These are phyloP conservation scores for Molanna angustata DNA, from an alignment of 2,888 invertebrate species.

Conservation along the genomic window DNA sequence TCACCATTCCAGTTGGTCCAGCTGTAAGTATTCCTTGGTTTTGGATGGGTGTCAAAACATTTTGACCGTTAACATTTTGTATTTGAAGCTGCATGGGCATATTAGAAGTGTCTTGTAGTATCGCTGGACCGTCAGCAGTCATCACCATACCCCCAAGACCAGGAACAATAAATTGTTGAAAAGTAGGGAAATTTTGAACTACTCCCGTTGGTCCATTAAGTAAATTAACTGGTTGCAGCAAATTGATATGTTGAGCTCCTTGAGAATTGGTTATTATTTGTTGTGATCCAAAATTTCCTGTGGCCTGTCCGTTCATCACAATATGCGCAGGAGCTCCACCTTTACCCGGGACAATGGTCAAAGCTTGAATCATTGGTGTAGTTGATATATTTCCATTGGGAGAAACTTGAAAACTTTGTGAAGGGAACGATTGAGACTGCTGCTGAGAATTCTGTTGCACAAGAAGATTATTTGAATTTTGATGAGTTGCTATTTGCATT, in stretches of 20 bases:
- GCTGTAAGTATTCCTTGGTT: slow-evolving; percentile 62
- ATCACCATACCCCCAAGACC: slow-evolving; percentile 80
- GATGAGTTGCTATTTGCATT: slow-evolving; percentile 66
- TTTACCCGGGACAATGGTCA: slow-evolving; percentile 75
- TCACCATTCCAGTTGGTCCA: slow-evolving; percentile 73
- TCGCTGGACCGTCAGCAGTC: slow-evolving; percentile 75
- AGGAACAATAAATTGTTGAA: slow-evolving; percentile 81
- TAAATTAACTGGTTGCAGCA: slow-evolving; percentile 78
- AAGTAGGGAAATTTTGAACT: slow-evolving; percentile 73
- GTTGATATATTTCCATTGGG: slow-evolving; percentile 65
- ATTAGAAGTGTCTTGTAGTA: slow-evolving; percentile 66
- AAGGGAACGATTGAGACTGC: slow-evolving; percentile 59
- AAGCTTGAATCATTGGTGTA: slow-evolving; percentile 69
- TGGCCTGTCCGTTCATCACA: slow-evolving; percentile 71
- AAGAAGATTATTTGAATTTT: slow-evolving; percentile 62
- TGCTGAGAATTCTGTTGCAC: slow-evolving; percentile 51
- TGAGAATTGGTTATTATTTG: slow-evolving; percentile 64
- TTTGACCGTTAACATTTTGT: slow-evolving; percentile 77
- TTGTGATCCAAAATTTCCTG: slow-evolving; percentile 62
- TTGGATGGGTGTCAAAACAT: slow-evolving; percentile 71
- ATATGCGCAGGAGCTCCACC: slow-evolving; percentile 70
- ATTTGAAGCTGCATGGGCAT: slow-evolving; percentile 73
- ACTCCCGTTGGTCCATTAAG: slow-evolving; percentile 68
- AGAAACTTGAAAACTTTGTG: slow-evolving; percentile 73
- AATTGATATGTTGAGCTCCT: slow-evolving; percentile 63